Evolutionary conservation across 2,888 invertebrate genomes (phyloP), one percentile per base, ranked within the genome.

Genomic region (Creontiades dilutus): DNA sequence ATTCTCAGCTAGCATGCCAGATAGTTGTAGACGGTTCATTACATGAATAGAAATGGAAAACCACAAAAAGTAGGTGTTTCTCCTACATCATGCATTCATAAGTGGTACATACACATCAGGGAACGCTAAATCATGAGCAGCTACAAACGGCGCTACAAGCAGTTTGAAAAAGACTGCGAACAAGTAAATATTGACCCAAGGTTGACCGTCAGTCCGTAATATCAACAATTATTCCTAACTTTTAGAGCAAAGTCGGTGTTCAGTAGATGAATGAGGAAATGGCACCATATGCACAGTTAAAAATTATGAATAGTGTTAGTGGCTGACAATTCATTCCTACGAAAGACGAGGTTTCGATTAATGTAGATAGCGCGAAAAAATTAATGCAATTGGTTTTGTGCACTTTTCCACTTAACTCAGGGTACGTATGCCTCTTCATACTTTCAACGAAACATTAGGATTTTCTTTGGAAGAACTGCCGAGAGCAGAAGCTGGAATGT

Each of bases 401-500:
- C 68, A 23, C 23, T 68, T 68, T 23, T 68, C 23, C 23, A 23
- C 68, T 68, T 68, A 27, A 19, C 7, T 23, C 3, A 52, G 19
- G 19, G 9, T 23, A 19, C 23, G 7, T 19, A 7, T 7, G 23
- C 68, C 68, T 68, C 68, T 7, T 19, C 68, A 23, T 9, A 68
- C 7, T 23, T 68, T 68, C 61, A 16, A 68, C 23, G 23, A 19
- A 68, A 27, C 12, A 13, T 0, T 27, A 68, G 23, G 19, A 68
- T 23, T 68, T 23, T 68, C 68, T 68, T 68, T 68, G 61, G 61
- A 61, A 61, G 61, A 61, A 23, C 23, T 11, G 68, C 19, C n/a
- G 61, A 5, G 61, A 61, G 19, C n/a, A 61, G 16, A 16, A 23
- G 68, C 68, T 78, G 78, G 78, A 78, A 78, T 78, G 78, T 47